Evolutionary conservation across 2,797 vertebrate species (phyloP).

Genomic region (Darevskia mixta): DNA sequence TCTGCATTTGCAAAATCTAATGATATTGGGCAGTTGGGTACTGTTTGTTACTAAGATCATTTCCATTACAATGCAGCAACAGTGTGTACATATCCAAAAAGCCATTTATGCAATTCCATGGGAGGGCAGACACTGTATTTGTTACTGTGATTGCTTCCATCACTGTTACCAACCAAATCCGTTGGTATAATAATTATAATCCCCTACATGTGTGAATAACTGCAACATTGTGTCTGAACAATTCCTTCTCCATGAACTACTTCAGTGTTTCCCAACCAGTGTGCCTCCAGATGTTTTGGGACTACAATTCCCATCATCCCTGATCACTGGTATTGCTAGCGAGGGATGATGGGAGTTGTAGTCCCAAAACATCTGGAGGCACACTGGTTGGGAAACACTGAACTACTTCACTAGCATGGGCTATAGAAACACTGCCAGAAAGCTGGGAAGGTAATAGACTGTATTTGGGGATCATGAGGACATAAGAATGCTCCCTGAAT

Average conservation of each 20-base stretch:
- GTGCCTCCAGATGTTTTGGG: too few relatives aligned
- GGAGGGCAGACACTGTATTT: background rate
- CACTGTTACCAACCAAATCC: background rate
- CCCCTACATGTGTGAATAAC: background rate
- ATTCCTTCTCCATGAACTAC: background rate
- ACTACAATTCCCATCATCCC: too few relatives aligned
- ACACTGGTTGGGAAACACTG: too few relatives aligned
- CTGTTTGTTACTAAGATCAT: conserved; percentile 54
- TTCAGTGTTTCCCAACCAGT: too few relatives aligned
- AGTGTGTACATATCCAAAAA: background rate
- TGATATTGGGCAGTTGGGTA: conserved; percentile 48
- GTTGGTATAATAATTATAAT: conserved; percentile 2
- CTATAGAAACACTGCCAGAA: background rate
- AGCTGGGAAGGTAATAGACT: background rate
- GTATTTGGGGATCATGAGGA: background rate
- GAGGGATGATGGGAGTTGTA: too few relatives aligned
- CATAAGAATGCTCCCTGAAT: background rate
- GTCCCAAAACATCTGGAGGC: too few relatives aligned
- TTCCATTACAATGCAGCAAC: conserved; percentile 37
- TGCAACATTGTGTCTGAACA: background rate
- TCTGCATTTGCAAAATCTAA: conserved; percentile 25
- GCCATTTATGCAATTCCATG: background rate
- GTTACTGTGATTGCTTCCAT: background rate
- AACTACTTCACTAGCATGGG: background rate
- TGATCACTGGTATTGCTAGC: too few relatives aligned